A percentile compares a stretch with the other conserved stretches of the same genome.
These are phyloP conservation scores for Drosophila barbarae DNA, from an alignment of 2,888 invertebrate genomes.

Conservation along the genomic window DNA sequence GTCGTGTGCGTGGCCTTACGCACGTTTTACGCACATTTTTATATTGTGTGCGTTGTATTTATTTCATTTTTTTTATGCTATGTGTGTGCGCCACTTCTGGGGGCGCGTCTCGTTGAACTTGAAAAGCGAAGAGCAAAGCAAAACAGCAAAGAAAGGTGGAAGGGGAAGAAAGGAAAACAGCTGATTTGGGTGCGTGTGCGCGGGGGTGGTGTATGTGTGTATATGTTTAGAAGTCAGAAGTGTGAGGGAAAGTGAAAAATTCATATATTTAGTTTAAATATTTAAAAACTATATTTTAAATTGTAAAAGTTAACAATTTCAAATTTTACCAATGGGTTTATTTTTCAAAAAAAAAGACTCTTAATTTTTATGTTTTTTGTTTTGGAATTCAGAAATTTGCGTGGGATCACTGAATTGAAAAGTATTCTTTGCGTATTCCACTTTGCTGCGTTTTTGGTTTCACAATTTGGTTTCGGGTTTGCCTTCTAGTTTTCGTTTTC, in stretches of 20 bases:
- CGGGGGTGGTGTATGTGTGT: not conserved
- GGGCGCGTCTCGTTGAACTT: slow-evolving; percentile 44
- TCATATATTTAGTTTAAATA: too few species aligned
- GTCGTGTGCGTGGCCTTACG: slow-evolving; percentile 38
- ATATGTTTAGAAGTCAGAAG: not conserved
- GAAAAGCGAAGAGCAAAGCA: slow-evolving; percentile 21
- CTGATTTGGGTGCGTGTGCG: slow-evolving; percentile 24
- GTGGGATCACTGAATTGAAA: slow-evolving; percentile 11
- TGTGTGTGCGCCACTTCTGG: slow-evolving; percentile 13
- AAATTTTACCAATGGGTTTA: too few species aligned
- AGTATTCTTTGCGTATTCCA: slow-evolving; percentile 27
- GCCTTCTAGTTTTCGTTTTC: slow-evolving; percentile 5
- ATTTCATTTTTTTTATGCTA: not conserved
- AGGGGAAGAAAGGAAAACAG: slow-evolving; percentile 9
- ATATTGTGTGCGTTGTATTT: not conserved
- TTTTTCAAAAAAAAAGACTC: too few species aligned
- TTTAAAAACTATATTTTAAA: too few species aligned
- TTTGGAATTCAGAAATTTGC: not conserved
- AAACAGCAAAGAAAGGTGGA: slow-evolving; percentile 1
- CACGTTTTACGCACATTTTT: slow-evolving; percentile 42
- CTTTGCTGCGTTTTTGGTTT: slow-evolving; percentile 48
- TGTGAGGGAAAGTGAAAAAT: not conserved
- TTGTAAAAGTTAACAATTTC: too few species aligned
- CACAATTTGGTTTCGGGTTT: slow-evolving; percentile 40
- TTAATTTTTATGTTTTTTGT: too few species aligned